phyloP scores from a whole-genome alignment of 2,113 vertebrate genomes.

The Poecile atricapillus region DNA sequence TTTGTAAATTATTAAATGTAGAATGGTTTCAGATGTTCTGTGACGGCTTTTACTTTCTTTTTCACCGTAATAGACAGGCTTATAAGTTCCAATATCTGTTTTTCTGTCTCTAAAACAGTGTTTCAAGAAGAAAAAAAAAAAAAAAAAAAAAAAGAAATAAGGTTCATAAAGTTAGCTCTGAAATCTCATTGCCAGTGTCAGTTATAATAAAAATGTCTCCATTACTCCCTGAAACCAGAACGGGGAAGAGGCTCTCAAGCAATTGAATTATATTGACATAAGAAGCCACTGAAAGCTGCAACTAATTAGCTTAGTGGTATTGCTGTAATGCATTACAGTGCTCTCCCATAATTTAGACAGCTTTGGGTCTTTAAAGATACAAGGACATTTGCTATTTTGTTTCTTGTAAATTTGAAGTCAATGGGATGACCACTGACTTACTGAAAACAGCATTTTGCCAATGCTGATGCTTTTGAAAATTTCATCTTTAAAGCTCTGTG shows the following conservation, averaged over 20 bases:
- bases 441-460: slow-evolving; percentile 9
- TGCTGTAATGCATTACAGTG: neutral
- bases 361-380: neutral
- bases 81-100: neutral
- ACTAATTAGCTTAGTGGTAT: slow-evolving; percentile 2
- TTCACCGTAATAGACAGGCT: neutral
- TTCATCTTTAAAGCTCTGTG: neutral
- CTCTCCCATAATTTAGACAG: neutral
- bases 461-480: slow-evolving; percentile 11
- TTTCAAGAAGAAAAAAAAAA: neutral
- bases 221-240: neutral
- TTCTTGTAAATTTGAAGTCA: slow-evolving; percentile 26
- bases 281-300: neutral
- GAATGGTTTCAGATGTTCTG: neutral
- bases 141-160: neutral
- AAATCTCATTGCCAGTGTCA: slow-evolving; percentile 2
- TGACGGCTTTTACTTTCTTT: neutral
- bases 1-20: neutral
- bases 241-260: neutral
- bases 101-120: neutral
- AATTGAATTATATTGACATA: slow-evolving; percentile 27
- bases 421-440: neutral
- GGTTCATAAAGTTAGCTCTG: neutral
- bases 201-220: neutral
- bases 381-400: neutral